Conservation (phyloP, 2,113 vertebrate genomes). For the Colistium nudipinnis region DNA sequence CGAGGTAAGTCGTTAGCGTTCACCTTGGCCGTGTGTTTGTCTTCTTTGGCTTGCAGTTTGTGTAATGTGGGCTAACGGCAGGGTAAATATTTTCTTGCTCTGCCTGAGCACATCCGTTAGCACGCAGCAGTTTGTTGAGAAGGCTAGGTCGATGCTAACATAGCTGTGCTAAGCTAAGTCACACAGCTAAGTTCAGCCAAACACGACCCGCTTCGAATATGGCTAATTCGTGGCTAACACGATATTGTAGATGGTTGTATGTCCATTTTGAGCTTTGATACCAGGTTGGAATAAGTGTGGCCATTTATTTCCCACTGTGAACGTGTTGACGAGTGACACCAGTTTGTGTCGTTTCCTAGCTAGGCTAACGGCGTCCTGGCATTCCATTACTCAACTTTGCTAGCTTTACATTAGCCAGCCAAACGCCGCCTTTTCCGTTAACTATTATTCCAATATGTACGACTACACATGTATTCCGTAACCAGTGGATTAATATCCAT, state of each 20-base stretch:
- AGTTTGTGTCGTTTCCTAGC: neutral
- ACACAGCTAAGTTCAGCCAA: constrained; percentile 43
- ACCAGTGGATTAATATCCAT: too few relatives aligned
- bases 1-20: constrained; percentile 67
- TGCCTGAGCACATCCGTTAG: constrained; percentile 51
- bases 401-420: constrained; percentile 7
- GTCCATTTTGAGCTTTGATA: accelerated
- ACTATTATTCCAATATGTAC: accelerated
- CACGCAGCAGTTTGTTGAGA: constrained; percentile 33
- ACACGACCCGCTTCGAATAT: constrained; percentile 52
- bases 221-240: constrained; percentile 19
- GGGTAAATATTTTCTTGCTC: constrained; percentile 34
- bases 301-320: neutral
- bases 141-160: constrained; percentile 45
- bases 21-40: neutral
- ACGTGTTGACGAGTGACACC: accelerated
- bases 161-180: constrained; percentile 54
- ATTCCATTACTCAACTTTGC: constrained; percentile 54
- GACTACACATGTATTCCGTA: too few relatives aligned
- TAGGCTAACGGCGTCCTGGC: constrained; percentile 36
- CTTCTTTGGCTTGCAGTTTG: constrained; percentile 23
- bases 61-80: constrained; percentile 39
- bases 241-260: neutral
- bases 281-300: too few relatives aligned
- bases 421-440: neutral